phyloP scores from a whole-genome alignment of 1,140 invertebrate species.

The Olivierus martensii region DNA sequence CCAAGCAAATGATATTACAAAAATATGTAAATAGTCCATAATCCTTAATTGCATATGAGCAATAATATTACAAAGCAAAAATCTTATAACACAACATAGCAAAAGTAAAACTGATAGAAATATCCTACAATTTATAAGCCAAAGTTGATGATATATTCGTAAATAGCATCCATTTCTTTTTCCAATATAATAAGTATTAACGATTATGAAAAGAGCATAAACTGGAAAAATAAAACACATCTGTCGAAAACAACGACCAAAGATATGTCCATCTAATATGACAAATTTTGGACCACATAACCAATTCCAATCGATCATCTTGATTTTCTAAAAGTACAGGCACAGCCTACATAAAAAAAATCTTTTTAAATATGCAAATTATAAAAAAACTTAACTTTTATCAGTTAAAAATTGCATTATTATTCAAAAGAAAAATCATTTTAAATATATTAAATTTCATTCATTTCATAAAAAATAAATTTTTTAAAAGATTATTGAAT shows the following conservation, averaged over 20 bases:
- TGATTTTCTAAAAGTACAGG: too few relatives aligned
- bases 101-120: slow-evolving; percentile 2
- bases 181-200: slow-evolving; percentile 23
- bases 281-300: slow-evolving; percentile 1
- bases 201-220: slow-evolving; percentile 18
- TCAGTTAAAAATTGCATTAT: too few relatives aligned
- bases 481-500: too few relatives aligned
- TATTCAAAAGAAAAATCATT: too few relatives aligned
- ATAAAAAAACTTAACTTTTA: too few relatives aligned
- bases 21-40: slow-evolving; percentile 51
- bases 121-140: neutral
- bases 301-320: too few relatives aligned
- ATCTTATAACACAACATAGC: slow-evolving; percentile 12
- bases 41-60: slow-evolving; percentile 27
- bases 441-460: too few relatives aligned
- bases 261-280: slow-evolving; percentile 9
- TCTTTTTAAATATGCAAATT: too few relatives aligned
- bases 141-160: slow-evolving; percentile 13
- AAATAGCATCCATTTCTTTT: slow-evolving; percentile 12
- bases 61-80: slow-evolving; percentile 20
- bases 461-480: too few relatives aligned
- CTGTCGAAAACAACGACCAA: slow-evolving; percentile 20
- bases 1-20: slow-evolving; percentile 56
- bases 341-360: too few relatives aligned
- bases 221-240: slow-evolving; percentile 20